Conservation (phyloP, 2,888 invertebrate species). For the Neoitamus cyanurus region DNA sequence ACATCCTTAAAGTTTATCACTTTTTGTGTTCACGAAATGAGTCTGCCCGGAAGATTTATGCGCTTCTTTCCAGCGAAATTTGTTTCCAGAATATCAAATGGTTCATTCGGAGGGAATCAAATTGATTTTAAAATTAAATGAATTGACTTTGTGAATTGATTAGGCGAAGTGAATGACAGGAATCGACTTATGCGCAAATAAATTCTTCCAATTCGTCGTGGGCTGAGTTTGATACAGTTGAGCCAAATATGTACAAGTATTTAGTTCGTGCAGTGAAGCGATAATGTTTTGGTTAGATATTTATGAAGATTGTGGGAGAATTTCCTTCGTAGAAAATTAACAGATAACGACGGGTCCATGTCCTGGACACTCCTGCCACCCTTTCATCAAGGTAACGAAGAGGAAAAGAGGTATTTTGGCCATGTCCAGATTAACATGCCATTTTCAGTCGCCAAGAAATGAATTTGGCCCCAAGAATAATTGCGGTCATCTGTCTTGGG, state of each 20-base stretch:
- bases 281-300: background rate
- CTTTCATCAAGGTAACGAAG: conserved; percentile 1
- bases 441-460: background rate
- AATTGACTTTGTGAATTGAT: conserved; percentile 34
- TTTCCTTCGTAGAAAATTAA: background rate
- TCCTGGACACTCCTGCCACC: background rate
- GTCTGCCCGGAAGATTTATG: conserved; percentile 27
- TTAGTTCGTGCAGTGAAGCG: background rate
- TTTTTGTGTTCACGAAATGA: conserved; percentile 13
- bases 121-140: conserved; percentile 41
- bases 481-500: conserved; percentile 48
- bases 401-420: conserved; percentile 11
- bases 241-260: background rate
- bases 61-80: conserved; percentile 28
- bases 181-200: conserved; percentile 15
- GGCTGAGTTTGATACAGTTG: background rate
- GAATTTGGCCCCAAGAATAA: conserved; percentile 40
- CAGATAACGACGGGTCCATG: background rate
- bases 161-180: conserved; percentile 33
- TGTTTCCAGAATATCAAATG: conserved; percentile 45
- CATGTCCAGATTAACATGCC: conserved; percentile 41
- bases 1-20: background rate
- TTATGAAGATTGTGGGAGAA: background rate
- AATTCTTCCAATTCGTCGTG: background rate
- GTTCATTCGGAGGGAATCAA: conserved; percentile 42